phyloP scores from a whole-genome alignment of 2,888 invertebrate genomes.

The Eristalis pertinax region DNA sequence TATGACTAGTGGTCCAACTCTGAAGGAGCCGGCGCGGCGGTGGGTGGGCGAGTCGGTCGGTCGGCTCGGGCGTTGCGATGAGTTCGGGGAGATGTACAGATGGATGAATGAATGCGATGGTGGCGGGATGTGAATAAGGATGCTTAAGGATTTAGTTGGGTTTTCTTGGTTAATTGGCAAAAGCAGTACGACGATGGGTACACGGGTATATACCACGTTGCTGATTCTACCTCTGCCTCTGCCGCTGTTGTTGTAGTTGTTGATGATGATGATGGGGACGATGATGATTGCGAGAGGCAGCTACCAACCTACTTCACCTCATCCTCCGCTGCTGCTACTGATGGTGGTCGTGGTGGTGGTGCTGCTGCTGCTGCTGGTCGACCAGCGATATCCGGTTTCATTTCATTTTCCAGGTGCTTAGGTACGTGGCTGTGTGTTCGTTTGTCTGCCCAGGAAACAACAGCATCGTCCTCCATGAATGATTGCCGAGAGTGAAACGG shows the following conservation, averaged over 20 bases:
- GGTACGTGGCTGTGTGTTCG: conserved; percentile 34
- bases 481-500: conserved; percentile 36
- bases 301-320: not conserved
- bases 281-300: conserved; percentile 2
- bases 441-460: not conserved
- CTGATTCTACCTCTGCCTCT: not conserved
- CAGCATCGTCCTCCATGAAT: conserved; percentile 10
- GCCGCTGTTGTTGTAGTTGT: conserved; percentile 41
- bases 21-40: conserved; percentile 26
- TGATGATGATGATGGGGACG: conserved; percentile 39
- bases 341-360: no score
- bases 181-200: conserved; percentile 59
- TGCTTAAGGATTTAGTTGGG: conserved; percentile 72
- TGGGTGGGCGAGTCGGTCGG: not conserved
- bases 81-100: conserved; percentile 38
- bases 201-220: not conserved
- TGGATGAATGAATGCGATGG: conserved; percentile 66
- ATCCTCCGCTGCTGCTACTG: conserved; percentile 7
- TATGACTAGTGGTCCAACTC: conserved; percentile 71
- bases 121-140: conserved; percentile 73
- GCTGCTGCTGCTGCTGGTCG: conserved; percentile 44
- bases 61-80: not conserved
- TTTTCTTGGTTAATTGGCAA: conserved; percentile 73
- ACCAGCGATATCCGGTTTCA: conserved; percentile 66
- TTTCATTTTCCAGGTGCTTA: conserved; percentile 63